A percentile compares a stretch with the other conserved stretches of the same genome.
These are phyloP conservation scores for Aurelia aurita DNA, from an alignment of 30 jellyfish, hydroid and myxozoan genomes.

Conservation along the genomic window DNA sequence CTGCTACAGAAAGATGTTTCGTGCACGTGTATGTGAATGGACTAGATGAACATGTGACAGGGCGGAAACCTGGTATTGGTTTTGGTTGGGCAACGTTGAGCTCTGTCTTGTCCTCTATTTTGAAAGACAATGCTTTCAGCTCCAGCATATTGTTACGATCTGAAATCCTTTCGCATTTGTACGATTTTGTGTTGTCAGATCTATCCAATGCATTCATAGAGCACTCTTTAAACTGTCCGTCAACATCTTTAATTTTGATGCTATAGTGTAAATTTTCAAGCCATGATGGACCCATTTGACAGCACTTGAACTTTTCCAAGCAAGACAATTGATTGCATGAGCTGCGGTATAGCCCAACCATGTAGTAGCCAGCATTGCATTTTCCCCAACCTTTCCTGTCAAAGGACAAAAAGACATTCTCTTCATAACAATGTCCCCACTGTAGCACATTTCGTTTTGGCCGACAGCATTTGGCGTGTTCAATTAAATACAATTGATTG, in stretches of 20 bases:
- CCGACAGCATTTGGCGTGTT: constrained; percentile 18
- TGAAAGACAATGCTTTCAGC: constrained; percentile 3
- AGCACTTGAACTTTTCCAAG: constrained; percentile 10
- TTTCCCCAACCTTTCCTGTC: constrained; percentile 17
- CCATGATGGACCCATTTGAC: constrained; percentile 2
- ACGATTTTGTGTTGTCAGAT: not conserved
- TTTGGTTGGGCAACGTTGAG: not conserved
- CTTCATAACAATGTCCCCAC: constrained; percentile 13
- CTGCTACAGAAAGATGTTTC: not conserved
- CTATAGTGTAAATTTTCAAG: not conserved
- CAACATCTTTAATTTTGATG: not conserved
- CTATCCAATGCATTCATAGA: not conserved
- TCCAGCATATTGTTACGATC: not conserved
- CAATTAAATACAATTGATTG: not conserved
- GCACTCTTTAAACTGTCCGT: not conserved
- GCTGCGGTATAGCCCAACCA: constrained; percentile 4
- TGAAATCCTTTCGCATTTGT: not conserved
- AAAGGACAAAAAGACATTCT: not conserved
- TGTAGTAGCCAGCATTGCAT: constrained; percentile 10
- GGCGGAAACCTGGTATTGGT: constrained; percentile 7
- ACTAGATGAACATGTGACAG: constrained; percentile 7
- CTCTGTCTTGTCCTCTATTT: constrained; percentile 10
- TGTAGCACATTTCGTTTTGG: not conserved
- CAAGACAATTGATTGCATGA: not conserved
- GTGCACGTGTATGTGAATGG: not conserved